Evolutionary conservation across 2,888 invertebrate genomes (phyloP).

Genomic region (Galerucella calmariensis): DNA sequence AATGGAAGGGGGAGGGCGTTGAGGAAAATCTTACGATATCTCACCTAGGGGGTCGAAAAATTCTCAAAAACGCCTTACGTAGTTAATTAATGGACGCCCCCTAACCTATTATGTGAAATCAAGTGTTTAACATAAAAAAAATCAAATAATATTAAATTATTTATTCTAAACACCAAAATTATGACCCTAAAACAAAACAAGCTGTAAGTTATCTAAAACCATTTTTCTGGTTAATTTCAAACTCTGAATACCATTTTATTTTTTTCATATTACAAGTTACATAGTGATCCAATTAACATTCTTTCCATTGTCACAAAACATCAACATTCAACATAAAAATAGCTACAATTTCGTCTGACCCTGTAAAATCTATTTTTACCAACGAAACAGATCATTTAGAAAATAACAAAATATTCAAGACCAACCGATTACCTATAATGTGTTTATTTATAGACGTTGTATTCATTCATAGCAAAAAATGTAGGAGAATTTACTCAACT

Average conservation of each 20-base stretch:
- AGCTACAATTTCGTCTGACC: not conserved
- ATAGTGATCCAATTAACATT: not conserved
- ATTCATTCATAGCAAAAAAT: not conserved
- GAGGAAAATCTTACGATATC: too few relatives aligned
- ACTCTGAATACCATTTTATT: not conserved
- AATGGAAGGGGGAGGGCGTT: too few relatives aligned
- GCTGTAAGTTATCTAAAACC: not conserved
- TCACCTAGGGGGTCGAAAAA: too few relatives aligned
- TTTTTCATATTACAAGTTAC: not conserved
- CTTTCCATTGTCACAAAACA: not conserved
- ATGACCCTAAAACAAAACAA: too few relatives aligned
- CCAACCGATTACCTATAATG: not conserved
- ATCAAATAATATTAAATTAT: too few relatives aligned
- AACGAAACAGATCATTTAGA: not conserved
- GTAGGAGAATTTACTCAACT: not conserved
- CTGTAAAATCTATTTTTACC: constrained; percentile 3
- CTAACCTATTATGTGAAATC: too few relatives aligned
- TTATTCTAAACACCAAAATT: too few relatives aligned
- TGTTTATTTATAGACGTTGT: not conserved
- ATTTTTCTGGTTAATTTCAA: not conserved
- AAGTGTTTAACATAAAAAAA: too few relatives aligned
- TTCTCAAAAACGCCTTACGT: too few relatives aligned
- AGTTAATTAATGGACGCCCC: too few relatives aligned
- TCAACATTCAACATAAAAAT: not conserved
- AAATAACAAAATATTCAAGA: not conserved